phyloP scores from a whole-genome alignment of 2,797 vertebrate species.

The Hylomyscus alleni region DNA sequence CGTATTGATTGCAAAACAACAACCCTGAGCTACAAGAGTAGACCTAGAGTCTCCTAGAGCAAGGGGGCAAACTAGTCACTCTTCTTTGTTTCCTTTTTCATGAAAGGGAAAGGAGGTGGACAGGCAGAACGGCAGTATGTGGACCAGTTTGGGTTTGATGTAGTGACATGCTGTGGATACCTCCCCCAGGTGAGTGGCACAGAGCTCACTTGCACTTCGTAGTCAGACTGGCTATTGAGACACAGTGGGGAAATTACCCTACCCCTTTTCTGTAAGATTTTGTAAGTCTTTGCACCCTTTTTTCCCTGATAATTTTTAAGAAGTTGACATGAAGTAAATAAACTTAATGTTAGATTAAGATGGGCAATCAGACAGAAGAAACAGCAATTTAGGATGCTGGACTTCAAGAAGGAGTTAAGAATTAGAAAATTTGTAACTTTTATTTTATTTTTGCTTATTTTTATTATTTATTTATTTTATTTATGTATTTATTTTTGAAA shows the following conservation, averaged over 20 bases:
- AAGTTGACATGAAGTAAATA: not conserved
- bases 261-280: not conserved
- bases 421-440: not conserved
- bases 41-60: not conserved
- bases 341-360: not conserved
- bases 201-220: fast-evolving
- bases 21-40: not conserved
- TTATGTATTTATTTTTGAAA: not conserved
- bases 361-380: not conserved
- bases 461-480: not conserved
- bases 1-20: fast-evolving
- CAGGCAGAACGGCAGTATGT: conserved; percentile 89
- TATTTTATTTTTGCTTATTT: not conserved
- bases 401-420: not conserved
- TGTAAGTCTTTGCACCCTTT: not conserved
- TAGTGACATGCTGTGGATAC: conserved; percentile 95
- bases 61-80: not conserved
- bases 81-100: conserved; percentile 73
- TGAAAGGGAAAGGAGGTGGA: conserved; percentile 91
- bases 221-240: not conserved
- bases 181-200: conserved; percentile 92
- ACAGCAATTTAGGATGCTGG: not conserved
- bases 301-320: not conserved
- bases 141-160: conserved; percentile 94
- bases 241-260: not conserved